Base-by-base conservation (phyloP, 2,113 vertebrate species). In the Lagopus muta region DNA sequence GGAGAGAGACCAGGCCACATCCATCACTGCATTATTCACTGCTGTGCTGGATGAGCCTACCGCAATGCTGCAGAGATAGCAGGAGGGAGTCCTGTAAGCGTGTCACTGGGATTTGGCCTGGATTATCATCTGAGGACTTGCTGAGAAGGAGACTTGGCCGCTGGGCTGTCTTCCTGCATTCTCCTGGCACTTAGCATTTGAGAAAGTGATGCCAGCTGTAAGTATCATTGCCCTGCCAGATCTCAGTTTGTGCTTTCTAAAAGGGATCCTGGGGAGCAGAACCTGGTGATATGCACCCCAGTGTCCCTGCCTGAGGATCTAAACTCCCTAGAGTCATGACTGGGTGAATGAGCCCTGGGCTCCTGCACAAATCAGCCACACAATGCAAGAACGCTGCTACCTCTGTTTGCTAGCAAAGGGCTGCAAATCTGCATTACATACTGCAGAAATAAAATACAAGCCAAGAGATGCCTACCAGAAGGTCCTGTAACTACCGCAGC, bases 1-100 rank as follows among this genome's bases (percentile, higher is more conserved):
- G 60, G 60, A 78, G 28, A 18, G 24, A 16, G 10, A 27, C n/a
- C 4, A 9, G 28, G 82, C 30, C 45, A 72, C 64, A 74, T 71
- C 13, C 55, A 45, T 65, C 1, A 0, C 0, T 72, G 47, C 25
- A 60, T 70, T 30, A 11, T 11, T 9, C 0, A 8, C 18, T 81
- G 32, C 28, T 85, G 60, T 5, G 22, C 27, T 65, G 57, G 38
- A 38, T 86, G 65, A 88, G 28, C 32, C 61, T 52, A 19, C 28
- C 40, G 65, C 1, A 0, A 38, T 50, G 52, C 57, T 27, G 40
- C 61, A 82, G 8, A 70, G 30, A 55, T 17, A 16, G 67, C 61
- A 78, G 65, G 19, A 81, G 89, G 6, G 3, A 67, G 32, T 20
- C 40, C 55, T 71, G 13, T 11, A 45, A 3, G 4, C 55, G 34